These are phyloP conservation scores for Yponomeuta cagnagella DNA, from an alignment of 2,888 invertebrate genomes.

Conservation along the genomic window DNA sequence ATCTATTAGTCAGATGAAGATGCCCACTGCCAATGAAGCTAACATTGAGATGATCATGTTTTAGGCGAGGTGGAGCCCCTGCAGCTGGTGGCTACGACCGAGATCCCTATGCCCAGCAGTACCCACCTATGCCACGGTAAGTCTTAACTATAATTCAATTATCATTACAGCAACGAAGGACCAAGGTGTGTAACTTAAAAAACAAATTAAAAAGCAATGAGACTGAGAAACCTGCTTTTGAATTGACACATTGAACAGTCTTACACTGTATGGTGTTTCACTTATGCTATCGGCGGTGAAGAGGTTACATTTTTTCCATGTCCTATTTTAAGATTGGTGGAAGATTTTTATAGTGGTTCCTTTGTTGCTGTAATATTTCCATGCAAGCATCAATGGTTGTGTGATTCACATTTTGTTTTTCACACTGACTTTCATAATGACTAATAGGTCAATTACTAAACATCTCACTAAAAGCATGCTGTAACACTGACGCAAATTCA, in stretches of 20 bases:
- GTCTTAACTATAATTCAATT: slow-evolving; percentile 23
- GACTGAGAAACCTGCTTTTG: too few species aligned
- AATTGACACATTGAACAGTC: too few species aligned
- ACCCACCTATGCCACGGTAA: slow-evolving; percentile 71
- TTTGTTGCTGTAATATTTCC: background rate
- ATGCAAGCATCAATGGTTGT: background rate
- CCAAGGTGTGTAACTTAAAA: background rate
- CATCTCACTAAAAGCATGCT: background rate
- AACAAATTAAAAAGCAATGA: too few species aligned
- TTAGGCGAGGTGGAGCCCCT: slow-evolving; percentile 60
- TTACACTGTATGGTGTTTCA: too few species aligned
- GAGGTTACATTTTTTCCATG: too few species aligned
- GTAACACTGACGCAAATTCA: background rate
- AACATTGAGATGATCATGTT: too few species aligned
- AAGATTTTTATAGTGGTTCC: background rate
- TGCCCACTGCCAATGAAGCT: too few species aligned
- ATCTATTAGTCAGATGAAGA: too few species aligned
- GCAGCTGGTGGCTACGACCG: slow-evolving; percentile 64
- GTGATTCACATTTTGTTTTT: background rate
- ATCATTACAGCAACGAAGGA: slow-evolving; percentile 1
- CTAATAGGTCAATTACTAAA: background rate
- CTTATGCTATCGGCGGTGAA: too few species aligned
- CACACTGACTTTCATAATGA: background rate
- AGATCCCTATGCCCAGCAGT: slow-evolving; percentile 67
- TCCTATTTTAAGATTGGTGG: too few species aligned